Evolutionary conservation across 2,888 invertebrate genomes (phyloP).

Genomic region (Pasiphila rectangulata): DNA sequence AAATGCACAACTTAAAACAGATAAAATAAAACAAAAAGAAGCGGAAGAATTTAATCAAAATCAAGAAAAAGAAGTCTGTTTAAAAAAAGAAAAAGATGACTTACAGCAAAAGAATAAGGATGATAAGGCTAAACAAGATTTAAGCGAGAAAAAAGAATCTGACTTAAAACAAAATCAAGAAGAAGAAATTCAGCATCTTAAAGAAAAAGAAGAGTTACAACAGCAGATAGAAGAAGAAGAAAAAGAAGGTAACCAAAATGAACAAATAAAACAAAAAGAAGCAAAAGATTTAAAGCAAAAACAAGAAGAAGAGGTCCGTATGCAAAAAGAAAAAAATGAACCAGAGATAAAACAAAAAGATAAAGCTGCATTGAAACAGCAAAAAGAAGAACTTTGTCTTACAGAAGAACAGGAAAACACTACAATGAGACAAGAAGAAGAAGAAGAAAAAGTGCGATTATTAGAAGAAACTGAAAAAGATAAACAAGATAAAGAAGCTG

Average conservation of each 20-base stretch:
- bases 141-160: constrained; percentile 18
- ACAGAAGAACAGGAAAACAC: constrained; percentile 18
- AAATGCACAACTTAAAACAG: too few species aligned
- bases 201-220: constrained; percentile 11
- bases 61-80: constrained; percentile 6
- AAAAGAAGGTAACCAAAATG: not conserved
- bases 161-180: constrained; percentile 17
- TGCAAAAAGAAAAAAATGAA: not conserved
- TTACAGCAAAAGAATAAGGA: not conserved
- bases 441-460: constrained; percentile 9
- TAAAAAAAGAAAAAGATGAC: constrained; percentile 1
- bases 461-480: constrained; percentile 11
- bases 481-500: constrained; percentile 18
- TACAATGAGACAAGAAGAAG: not conserved
- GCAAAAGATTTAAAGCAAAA: not conserved
- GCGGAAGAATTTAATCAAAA: not conserved
- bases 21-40: constrained; percentile 1
- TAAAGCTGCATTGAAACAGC: not conserved
- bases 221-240: not conserved
- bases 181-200: not conserved
- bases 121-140: constrained; percentile 11
- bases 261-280: not conserved
- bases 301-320: not conserved
- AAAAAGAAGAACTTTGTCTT: constrained; percentile 2
- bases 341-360: constrained; percentile 26